phyloP scores from a whole-genome alignment of 2,888 invertebrate genomes.

The Nomada ferruginata region DNA sequence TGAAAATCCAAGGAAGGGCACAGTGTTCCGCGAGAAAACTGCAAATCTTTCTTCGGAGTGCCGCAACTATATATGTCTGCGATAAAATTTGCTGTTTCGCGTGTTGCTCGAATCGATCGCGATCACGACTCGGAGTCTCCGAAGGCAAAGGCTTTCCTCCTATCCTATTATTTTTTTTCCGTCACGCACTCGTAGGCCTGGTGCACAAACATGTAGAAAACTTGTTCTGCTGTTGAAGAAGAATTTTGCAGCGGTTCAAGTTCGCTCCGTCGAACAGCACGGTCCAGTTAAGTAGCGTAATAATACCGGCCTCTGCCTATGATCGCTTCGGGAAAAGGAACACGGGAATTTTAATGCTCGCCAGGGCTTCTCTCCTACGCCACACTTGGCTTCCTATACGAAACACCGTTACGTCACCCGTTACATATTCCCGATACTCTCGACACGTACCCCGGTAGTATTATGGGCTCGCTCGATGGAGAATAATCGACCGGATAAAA shows the following conservation, averaged over 20 bases:
- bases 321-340: constrained; percentile 36
- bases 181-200: no score
- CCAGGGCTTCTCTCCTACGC: constrained; percentile 66
- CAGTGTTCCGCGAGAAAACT: background rate
- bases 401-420: constrained; percentile 70
- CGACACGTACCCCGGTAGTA: constrained; percentile 14
- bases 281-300: constrained; percentile 32
- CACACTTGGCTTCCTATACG: constrained; percentile 64
- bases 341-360: constrained; percentile 60
- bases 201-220: background rate
- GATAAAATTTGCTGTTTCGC: constrained; percentile 10
- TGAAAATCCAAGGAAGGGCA: background rate
- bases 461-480: constrained; percentile 27
- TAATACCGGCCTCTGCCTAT: constrained; percentile 38
- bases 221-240: no score
- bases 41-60: constrained; percentile 6
- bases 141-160: no score
- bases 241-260: constrained; percentile 29
- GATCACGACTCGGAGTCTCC: background rate
- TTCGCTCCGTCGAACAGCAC: constrained; percentile 33
- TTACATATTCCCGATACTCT: constrained; percentile 63
- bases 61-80: constrained; percentile 22
- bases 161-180: no score
- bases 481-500: constrained; percentile 25
- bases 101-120: background rate